Conservation (phyloP, 2,797 vertebrate species). For the Paedocypris micromegethes region DNA sequence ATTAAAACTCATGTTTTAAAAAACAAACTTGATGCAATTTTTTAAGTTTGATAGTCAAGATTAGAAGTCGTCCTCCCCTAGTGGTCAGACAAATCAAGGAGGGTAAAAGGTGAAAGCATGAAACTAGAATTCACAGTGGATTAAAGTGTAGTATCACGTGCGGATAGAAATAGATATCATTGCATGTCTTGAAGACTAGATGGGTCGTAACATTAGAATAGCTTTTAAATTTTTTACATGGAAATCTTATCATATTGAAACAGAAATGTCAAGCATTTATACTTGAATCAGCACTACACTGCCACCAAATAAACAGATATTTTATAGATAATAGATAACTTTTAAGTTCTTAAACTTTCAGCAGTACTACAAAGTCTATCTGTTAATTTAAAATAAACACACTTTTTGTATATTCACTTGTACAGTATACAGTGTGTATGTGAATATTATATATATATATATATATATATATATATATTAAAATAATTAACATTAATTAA, state of each 20-base stretch:
- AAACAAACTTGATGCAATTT: too few species aligned
- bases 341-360: too few species aligned
- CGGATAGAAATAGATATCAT: conserved; percentile 33
- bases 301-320: neutral
- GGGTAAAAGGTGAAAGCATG: conserved; percentile 23
- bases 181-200: conserved; percentile 14
- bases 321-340: too few species aligned
- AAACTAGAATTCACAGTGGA: conserved; percentile 15
- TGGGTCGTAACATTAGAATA: conserved; percentile 31
- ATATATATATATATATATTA: neutral
- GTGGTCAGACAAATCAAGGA: neutral
- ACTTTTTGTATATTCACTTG: too few species aligned
- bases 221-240: conserved; percentile 31
- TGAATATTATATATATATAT: neutral
- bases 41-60: too few species aligned
- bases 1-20: too few species aligned
- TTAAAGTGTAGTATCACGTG: conserved; percentile 25
- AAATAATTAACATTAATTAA: neutral
- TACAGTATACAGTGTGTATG: too few species aligned
- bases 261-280: neutral
- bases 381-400: too few species aligned
- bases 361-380: too few species aligned
- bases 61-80: neutral
- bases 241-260: conserved; percentile 48
- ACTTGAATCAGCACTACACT: conserved; percentile 8